Conservation (phyloP, 2,113 vertebrate species). For the Oplegnathus fasciatus region DNA sequence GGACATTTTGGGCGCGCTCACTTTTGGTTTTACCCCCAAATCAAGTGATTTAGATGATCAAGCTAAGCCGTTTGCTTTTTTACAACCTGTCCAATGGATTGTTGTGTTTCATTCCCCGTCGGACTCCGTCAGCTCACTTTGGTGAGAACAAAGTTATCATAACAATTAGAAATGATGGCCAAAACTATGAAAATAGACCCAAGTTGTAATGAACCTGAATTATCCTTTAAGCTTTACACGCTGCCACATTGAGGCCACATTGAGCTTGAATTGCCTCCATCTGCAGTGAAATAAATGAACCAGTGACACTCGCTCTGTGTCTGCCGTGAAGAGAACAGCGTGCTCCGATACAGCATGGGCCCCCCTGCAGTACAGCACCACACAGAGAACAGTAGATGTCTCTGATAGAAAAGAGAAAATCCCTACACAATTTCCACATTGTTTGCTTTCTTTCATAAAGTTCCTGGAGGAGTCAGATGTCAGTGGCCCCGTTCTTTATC, state of each 20-base stretch:
- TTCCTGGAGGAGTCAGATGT: constrained; percentile 83
- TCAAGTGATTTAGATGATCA: background rate
- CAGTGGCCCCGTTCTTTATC: constrained; percentile 81
- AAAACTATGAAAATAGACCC: constrained; percentile 20
- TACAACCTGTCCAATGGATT: too few species aligned
- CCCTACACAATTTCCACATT: constrained; percentile 85
- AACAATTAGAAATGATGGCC: background rate
- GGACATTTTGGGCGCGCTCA: background rate
- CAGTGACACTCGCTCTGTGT: constrained; percentile 74
- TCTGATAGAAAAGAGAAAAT: constrained; percentile 79
- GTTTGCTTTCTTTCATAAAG: constrained; percentile 84
- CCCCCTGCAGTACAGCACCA: constrained; percentile 56
- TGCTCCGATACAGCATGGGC: constrained; percentile 55
- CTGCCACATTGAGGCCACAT: constrained; percentile 45
- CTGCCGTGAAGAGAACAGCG: constrained; percentile 73
- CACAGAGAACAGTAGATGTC: constrained; percentile 78
- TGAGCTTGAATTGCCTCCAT: constrained; percentile 66
- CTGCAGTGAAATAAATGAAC: constrained; percentile 74
- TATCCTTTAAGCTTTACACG: constrained; percentile 40
- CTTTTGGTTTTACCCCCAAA: background rate
- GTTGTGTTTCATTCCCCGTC: too few species aligned
- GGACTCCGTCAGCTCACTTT: background rate
- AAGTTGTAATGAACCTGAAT: constrained; percentile 43
- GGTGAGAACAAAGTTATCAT: background rate
- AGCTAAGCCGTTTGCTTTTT: background rate